Percentiles rank a stretch among this genome's conserved stretches.
Conservation (phyloP, 2,113 vertebrate species). For the Ageneiosus marmoratus region DNA sequence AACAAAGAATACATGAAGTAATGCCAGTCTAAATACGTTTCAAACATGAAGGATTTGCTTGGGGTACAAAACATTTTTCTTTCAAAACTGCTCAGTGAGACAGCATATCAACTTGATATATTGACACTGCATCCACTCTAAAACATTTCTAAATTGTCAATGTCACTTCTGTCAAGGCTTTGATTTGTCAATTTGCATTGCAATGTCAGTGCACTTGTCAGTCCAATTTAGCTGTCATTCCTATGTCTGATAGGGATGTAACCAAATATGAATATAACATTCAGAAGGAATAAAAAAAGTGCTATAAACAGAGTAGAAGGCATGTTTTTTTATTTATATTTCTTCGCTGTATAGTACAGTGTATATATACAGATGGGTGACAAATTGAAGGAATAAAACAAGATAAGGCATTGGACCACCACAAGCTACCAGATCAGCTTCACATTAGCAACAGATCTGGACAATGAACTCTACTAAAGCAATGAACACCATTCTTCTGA, state of each 20-base stretch:
- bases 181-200: conserved; percentile 17
- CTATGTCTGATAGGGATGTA: not conserved
- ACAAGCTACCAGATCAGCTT: no score
- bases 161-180: conserved; percentile 24
- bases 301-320: not conserved
- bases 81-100: conserved; percentile 25
- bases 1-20: conserved; percentile 29
- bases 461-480: no score
- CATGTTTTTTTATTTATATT: no score
- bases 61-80: conserved; percentile 22
- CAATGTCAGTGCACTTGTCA: conserved; percentile 16
- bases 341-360: no score
- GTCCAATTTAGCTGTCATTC: not conserved
- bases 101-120: conserved; percentile 45
- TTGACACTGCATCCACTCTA: conserved; percentile 9
- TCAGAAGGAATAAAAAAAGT: not conserved
- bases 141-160: not conserved
- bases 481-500: no score
- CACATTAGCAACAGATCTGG: no score
- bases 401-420: no score
- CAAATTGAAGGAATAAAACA: no score
- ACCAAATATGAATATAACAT: not conserved
- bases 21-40: conserved; percentile 29
- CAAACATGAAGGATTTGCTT: conserved; percentile 31
- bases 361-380: no score